Evolutionary conservation across 2,888 invertebrate species (phyloP).

Genomic region (Anorthoa munda): DNA sequence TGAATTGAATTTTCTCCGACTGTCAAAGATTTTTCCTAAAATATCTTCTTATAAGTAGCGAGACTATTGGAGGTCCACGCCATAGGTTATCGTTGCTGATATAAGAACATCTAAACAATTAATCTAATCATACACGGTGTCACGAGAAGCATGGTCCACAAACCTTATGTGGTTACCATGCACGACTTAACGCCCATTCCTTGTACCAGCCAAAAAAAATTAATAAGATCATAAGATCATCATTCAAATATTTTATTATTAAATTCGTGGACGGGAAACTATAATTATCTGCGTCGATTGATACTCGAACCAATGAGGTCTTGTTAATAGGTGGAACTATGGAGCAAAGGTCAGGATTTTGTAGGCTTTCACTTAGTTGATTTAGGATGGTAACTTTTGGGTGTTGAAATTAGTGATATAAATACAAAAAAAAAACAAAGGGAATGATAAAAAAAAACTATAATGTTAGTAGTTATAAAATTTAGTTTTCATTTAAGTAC

Average conservation of each 20-base stretch:
- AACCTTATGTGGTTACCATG: slow-evolving; percentile 12
- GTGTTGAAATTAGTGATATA: slow-evolving; percentile 45
- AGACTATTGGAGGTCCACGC: neutral
- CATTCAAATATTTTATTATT: slow-evolving; percentile 61
- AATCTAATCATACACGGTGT: slow-evolving; percentile 6
- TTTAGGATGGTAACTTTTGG: slow-evolving; percentile 45
- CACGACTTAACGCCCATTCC: slow-evolving; percentile 63
- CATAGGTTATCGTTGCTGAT: neutral
- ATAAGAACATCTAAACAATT: neutral
- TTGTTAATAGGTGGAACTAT: slow-evolving; percentile 59
- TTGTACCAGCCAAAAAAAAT: slow-evolving; percentile 53
- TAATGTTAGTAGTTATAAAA: no score
- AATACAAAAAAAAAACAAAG: neutral
- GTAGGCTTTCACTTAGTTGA: slow-evolving; percentile 54
- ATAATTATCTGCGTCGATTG: slow-evolving; percentile 65
- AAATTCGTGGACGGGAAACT: slow-evolving; percentile 62
- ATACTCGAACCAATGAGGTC: slow-evolving; percentile 55
- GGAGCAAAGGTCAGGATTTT: slow-evolving; percentile 49
- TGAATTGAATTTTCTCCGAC: no score
- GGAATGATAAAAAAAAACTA: neutral
- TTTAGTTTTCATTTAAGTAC: no score
- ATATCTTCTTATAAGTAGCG: no score
- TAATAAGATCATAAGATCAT: slow-evolving; percentile 55
- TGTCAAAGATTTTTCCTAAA: no score
- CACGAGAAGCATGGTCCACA: slow-evolving; percentile 7